These are phyloP conservation scores for Clarias magur DNA, from an alignment of 2,113 vertebrate species.

Conservation along the genomic window DNA sequence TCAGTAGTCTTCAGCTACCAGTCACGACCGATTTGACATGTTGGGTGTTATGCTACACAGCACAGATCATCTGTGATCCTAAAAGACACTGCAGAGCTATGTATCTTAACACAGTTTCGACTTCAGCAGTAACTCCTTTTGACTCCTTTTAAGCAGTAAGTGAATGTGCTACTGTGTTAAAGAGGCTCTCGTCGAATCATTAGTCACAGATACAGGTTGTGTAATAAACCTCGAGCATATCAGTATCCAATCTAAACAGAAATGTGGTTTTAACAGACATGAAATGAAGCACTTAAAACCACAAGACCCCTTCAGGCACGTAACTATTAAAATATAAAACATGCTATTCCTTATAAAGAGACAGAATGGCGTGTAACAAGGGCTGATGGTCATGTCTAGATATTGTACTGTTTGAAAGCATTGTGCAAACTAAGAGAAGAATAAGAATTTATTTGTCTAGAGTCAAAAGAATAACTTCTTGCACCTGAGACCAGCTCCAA, in stretches of 20 bases:
- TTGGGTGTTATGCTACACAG: conserved; percentile 22
- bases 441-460: neutral
- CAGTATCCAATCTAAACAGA: conserved; percentile 56
- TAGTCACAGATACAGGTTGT: conserved; percentile 10
- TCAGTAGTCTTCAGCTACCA: conserved; percentile 13
- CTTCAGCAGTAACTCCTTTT: conserved; percentile 22
- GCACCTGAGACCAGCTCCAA: neutral
- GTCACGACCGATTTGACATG: conserved; percentile 29
- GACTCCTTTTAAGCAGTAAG: neutral
- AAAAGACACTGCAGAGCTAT: conserved; percentile 28
- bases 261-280: conserved; percentile 53
- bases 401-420: neutral
- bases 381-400: neutral
- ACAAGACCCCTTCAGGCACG: conserved; percentile 3
- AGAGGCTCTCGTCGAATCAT: conserved; percentile 34
- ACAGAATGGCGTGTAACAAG: neutral
- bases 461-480: neutral
- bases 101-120: conserved; percentile 22
- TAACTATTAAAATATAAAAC: neutral
- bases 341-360: neutral
- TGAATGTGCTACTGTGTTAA: conserved; percentile 3
- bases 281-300: conserved; percentile 36
- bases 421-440: neutral
- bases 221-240: conserved; percentile 43
- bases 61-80: conserved; percentile 36